A percentile compares a stretch with the other conserved stretches of the same genome.
These are phyloP conservation scores for Mustelus asterias DNA, from an alignment of 2,113 vertebrate species.

Conservation along the genomic window DNA sequence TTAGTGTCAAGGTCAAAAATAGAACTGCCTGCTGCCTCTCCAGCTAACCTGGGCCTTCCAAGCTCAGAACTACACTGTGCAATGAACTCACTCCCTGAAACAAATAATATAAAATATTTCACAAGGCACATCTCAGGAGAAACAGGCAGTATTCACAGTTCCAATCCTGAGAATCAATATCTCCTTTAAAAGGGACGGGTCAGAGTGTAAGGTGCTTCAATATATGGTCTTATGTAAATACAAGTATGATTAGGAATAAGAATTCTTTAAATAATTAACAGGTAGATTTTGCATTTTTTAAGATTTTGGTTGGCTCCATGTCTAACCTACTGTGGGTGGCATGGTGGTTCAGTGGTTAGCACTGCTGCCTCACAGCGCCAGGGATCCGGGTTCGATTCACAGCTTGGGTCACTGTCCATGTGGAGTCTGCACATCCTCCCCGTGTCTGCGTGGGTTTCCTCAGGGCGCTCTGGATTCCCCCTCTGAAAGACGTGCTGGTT, in stretches of 20 bases:
- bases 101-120: neutral
- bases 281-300: neutral
- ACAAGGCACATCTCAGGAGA: neutral
- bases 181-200: neutral
- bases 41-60: neutral
- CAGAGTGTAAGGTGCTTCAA: neutral
- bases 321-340: too few species aligned
- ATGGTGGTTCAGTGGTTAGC: too few species aligned
- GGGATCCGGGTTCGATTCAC: too few species aligned
- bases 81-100: neutral
- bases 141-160: neutral
- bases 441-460: too few species aligned
- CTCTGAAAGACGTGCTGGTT: too few species aligned
- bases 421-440: too few species aligned
- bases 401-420: too few species aligned
- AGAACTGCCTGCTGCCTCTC: neutral
- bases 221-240: neutral
- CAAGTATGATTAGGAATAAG: neutral
- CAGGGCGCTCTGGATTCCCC: too few species aligned
- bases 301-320: too few species aligned
- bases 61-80: neutral
- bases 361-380: too few species aligned
- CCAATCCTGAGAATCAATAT: neutral
- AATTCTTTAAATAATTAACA: neutral
- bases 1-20: neutral